Evolutionary conservation across 2,888 invertebrate species (phyloP), one percentile per base, ranked within the genome.

Genomic region (Pterostichus niger): DNA sequence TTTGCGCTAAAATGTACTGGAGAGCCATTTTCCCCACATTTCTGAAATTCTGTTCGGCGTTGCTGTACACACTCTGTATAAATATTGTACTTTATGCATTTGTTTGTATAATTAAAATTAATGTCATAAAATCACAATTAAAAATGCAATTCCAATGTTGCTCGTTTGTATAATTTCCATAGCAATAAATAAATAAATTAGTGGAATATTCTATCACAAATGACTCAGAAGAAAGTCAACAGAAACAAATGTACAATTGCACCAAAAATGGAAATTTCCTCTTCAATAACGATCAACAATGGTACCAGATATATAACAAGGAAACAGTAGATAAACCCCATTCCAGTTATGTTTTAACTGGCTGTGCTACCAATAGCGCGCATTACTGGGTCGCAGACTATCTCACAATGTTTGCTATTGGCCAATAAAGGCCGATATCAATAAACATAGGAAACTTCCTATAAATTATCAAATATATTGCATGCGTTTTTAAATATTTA

Each of bases 361-460:
- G 11, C 44, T 71, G 7, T 15, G 44, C 17, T 71, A 71, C 68
- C 68, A 71, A 75, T 75, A 75, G 75, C 49, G 17, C 13, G 75
- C 49, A 75, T 73, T 75, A 52, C 54, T 75, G 52, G 75, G 75
- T 75, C 75, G 75, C 54, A 52, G 33, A 75, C 75, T 49, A 75
- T 52, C 49, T 40, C 15, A 44, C 9, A 44, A 44, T 44, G 68
- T 71, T 71, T 71, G 40, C 44, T 44, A 71, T 71, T 64, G 73
- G 68, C 52, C 52, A 75, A 75, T 35, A 64, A 6, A 13, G 33
- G 6, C 9, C 31, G 11, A 17, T 59, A 82, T 82, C 56, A 49
- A 82, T 61, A 75, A 61, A 82, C 82, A 82, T 73, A 75, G 82
- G 82, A 82, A 82, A 82, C 82, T 82, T 82, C 82, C 82, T 59